Evolutionary conservation across 1,140 invertebrate species (phyloP).

Genomic region (Vanessa atalanta): DNA sequence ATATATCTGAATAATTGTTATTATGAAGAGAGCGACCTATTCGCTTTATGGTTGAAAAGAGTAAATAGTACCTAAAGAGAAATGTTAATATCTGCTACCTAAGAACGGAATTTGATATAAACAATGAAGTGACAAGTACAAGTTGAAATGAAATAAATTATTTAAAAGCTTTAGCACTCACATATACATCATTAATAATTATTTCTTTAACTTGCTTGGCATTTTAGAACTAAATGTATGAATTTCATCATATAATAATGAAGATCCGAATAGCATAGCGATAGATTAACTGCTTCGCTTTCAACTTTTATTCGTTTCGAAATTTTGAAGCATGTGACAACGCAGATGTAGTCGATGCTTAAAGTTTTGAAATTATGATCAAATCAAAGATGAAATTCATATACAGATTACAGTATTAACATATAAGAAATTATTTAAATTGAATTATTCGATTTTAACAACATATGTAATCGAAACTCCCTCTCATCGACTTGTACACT

Average conservation of each 20-base stretch:
- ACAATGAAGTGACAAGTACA: neutral
- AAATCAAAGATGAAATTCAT: slow-evolving; percentile 1
- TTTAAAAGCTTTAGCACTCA: slow-evolving; percentile 2
- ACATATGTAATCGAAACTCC: slow-evolving; percentile 26
- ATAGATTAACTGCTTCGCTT: too few species aligned
- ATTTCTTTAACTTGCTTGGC: slow-evolving; percentile 10
- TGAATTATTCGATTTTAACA: neutral
- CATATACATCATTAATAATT: neutral
- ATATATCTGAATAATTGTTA: too few species aligned
- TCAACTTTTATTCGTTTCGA: too few species aligned
- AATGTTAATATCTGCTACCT: neutral
- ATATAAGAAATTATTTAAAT: neutral
- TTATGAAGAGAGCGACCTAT: too few species aligned
- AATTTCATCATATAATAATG: neutral
- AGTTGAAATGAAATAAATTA: neutral
- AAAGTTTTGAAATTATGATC: neutral
- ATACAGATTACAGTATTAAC: neutral
- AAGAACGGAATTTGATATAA: neutral
- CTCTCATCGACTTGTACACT: neutral
- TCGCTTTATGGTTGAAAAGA: neutral
- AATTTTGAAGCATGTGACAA: too few species aligned
- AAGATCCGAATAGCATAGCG: neutral
- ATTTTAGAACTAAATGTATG: neutral
- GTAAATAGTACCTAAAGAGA: neutral
- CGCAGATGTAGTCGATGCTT: too few species aligned